Evolutionary conservation across 2,113 vertebrate genomes (phyloP), one percentile per base, ranked within the genome.

Genomic region (Ahaetulla prasina): DNA sequence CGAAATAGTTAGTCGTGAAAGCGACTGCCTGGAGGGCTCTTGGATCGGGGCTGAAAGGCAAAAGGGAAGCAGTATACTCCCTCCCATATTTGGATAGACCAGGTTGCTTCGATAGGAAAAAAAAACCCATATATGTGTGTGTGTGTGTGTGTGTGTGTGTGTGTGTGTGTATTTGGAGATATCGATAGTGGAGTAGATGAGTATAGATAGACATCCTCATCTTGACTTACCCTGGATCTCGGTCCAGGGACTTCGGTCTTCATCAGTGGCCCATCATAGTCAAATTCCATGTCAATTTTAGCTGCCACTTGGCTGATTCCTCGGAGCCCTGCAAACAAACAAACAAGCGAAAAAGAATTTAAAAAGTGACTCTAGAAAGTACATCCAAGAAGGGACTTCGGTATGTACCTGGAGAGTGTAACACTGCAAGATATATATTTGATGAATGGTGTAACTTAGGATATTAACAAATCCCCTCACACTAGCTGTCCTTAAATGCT

Each of bases 241-340:
- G 99, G 99, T 22, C 99, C 99, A 8, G 99, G 99, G 89, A 99
- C 98, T 93, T 98, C 96, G 0, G 99, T 99, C 97, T 99, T 99
- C 99, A 99, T 99, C 60, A 98, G 97, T 0, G 99, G 99, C 84
- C 98, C 98, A n/a, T 99, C 98, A 12, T 99, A 99, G 94, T 99
- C 99, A 96, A 98, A 99, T 87, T 99, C 99, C 90, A 98, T 60
- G 10, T 98, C 97, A 0, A 98, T 97, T 97, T 99, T 98, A 84
- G 98, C 97, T 54, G 99, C 99, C 8, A 98, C 97, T 95, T 99
- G 99, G 95, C 99, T 99, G 92, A 98, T 98, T 85, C 96, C 98
- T 94, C 98, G 98, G 94, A 97, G 97, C 12, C 98, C 99, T 99
- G 96, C 4, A 91, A 90, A 27, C 18, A 60, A n/a, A 63, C 30